Percentiles rank a stretch among this genome's conserved stretches.
These are phyloP conservation scores for Ramphastos sulfuratus DNA, from an alignment of 2,113 vertebrate species.

Conservation along the genomic window DNA sequence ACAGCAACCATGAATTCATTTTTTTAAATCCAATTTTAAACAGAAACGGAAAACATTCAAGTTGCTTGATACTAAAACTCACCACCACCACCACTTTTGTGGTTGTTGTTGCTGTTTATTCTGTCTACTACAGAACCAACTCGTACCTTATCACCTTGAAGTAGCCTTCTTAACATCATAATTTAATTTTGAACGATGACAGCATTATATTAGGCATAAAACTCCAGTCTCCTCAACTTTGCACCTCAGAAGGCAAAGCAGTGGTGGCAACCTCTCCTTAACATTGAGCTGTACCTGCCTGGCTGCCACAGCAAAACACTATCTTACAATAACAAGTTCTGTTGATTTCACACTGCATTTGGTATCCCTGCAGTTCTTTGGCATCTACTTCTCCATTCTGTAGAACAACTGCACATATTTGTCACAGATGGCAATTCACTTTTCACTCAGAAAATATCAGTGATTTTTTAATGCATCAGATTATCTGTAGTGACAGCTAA, in stretches of 20 bases:
- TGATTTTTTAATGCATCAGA: not conserved
- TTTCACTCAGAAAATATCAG: not conserved
- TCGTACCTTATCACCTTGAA: not conserved
- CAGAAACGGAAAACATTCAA: too few relatives aligned
- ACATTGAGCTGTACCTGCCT: not conserved
- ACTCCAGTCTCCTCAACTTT: not conserved
- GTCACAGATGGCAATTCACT: not conserved
- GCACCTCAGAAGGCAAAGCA: not conserved
- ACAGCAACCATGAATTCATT: too few relatives aligned
- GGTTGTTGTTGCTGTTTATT: too few relatives aligned
- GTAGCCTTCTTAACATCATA: not conserved
- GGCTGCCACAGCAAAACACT: not conserved
- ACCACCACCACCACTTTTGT: too few relatives aligned
- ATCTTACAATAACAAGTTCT: conserved; percentile 84
- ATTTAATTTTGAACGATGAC: not conserved
- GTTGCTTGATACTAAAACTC: too few relatives aligned
- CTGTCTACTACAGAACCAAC: not conserved
- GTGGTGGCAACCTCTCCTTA: not conserved
- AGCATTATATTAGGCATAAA: not conserved
- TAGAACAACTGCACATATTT: not conserved
- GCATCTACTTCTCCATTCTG: conserved; percentile 88
- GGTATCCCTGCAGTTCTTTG: conserved; percentile 87
- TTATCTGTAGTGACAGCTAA: not conserved
- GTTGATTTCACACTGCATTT: conserved; percentile 85
- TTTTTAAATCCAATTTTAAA: too few relatives aligned